These are phyloP conservation scores for Cebus imitator DNA, from an alignment of 2,113 vertebrate species.

Conservation along the genomic window DNA sequence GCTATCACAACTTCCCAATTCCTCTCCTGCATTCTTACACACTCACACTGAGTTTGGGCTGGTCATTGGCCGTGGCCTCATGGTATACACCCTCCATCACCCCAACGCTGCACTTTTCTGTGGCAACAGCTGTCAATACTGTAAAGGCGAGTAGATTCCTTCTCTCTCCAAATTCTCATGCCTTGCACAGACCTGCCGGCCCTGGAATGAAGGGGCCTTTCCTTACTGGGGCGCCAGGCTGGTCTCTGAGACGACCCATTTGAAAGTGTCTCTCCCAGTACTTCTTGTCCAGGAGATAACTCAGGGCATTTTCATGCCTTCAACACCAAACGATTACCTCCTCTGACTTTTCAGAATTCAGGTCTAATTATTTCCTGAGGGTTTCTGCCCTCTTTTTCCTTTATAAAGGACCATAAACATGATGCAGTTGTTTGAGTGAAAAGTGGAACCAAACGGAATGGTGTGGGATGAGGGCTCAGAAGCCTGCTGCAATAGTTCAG, in stretches of 20 bases:
- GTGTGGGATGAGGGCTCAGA: not conserved
- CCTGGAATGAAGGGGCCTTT: not conserved
- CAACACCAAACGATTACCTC: not conserved
- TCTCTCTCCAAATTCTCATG: not conserved
- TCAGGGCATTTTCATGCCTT: not conserved
- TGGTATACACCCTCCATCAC: accelerated
- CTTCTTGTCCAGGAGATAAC: not conserved
- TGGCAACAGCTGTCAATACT: not conserved
- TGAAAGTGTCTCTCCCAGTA: not conserved
- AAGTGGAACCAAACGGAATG: no score
- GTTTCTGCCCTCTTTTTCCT: not conserved
- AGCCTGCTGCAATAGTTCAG: not conserved
- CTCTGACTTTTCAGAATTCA: not conserved
- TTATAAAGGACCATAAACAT: not conserved
- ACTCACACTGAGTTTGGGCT: not conserved
- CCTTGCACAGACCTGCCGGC: not conserved
- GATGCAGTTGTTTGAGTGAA: not conserved
- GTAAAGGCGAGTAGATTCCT: not conserved
- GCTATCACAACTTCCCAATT: not conserved
- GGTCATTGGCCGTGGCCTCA: not conserved
- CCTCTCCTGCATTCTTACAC: accelerated
- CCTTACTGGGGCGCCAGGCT: no score
- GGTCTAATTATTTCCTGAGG: not conserved
- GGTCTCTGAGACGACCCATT: not conserved
- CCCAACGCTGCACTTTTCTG: no score